A percentile compares a stretch with the other conserved stretches of the same genome.
Evolutionary conservation across 2,113 vertebrate genomes (phyloP).

Genomic region (Leptobrachium leishanense): DNA sequence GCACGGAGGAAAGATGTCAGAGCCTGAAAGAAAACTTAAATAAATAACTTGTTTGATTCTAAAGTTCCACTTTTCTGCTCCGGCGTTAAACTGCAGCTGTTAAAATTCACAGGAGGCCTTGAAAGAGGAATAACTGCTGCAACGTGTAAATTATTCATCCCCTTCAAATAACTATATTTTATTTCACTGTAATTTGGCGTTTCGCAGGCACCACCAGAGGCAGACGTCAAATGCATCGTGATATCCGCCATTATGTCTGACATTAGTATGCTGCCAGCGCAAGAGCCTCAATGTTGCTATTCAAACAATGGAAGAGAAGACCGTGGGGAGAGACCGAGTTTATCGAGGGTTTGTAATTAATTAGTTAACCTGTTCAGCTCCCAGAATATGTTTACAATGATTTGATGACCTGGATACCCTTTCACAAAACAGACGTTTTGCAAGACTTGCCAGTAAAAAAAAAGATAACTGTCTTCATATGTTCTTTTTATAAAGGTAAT

Average conservation of each 20-base stretch:
- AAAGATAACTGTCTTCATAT: no score
- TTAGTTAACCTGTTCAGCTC: no score
- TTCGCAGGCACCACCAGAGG: slow-evolving; percentile 13
- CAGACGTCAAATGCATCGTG: slow-evolving; percentile 14
- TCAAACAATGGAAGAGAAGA: slow-evolving; percentile 3
- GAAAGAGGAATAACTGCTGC: not conserved
- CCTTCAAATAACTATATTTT: slow-evolving; percentile 30
- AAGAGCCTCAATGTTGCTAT: not conserved
- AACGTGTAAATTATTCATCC: slow-evolving; percentile 36
- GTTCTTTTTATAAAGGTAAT: no score
- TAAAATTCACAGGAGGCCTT: slow-evolving; percentile 22
- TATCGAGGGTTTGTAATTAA: no score
- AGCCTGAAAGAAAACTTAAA: not conserved
- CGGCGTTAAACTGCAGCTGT: slow-evolving; percentile 16
- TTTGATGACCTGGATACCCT: no score
- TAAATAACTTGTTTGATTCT: not conserved
- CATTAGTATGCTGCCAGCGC: slow-evolving; percentile 17
- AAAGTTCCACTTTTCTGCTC: slow-evolving; percentile 2
- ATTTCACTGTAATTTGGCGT: slow-evolving; percentile 27
- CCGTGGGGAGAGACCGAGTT: slow-evolving; percentile 1
- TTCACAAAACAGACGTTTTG: no score
- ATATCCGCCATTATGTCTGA: slow-evolving; percentile 24
- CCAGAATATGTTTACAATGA: no score
- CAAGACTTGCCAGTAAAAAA: no score
- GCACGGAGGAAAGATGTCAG: not conserved